Evolutionary conservation across 2,113 vertebrate genomes (phyloP).

Genomic region (Danio rerio): DNA sequence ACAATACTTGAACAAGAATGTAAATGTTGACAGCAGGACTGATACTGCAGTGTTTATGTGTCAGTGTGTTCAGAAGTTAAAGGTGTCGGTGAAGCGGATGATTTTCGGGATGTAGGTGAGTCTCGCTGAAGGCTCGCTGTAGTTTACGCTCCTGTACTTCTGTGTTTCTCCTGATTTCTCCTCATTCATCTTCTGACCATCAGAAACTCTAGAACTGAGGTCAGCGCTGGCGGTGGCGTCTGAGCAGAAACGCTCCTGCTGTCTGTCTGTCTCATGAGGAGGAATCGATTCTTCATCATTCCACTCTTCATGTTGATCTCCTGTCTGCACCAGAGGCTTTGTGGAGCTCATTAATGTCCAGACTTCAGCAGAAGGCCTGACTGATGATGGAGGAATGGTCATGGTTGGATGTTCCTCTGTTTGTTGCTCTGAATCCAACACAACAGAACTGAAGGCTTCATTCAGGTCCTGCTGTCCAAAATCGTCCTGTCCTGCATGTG

Average conservation of each 20-base stretch:
- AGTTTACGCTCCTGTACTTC: slow-evolving; percentile 89
- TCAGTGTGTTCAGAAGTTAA: slow-evolving; percentile 68
- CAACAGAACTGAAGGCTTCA: slow-evolving; percentile 33
- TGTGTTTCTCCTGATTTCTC: slow-evolving; percentile 47
- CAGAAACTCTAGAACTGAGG: not conserved
- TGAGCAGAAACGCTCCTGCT: not conserved
- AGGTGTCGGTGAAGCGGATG: slow-evolving; percentile 82
- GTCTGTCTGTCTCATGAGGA: not conserved
- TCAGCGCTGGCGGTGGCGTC: not conserved
- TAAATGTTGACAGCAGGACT: too few relatives aligned
- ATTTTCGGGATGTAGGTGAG: slow-evolving; percentile 80
- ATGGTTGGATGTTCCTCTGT: slow-evolving; percentile 37
- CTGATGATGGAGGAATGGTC: slow-evolving; percentile 46
- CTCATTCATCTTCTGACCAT: not conserved
- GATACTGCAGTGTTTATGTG: too few relatives aligned
- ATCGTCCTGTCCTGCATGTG: not conserved
- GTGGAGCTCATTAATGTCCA: slow-evolving; percentile 29
- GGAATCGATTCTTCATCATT: not conserved
- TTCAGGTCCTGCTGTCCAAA: not conserved
- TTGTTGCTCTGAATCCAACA: slow-evolving; percentile 37
- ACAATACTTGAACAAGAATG: too few relatives aligned
- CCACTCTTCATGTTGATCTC: not conserved
- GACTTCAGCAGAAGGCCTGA: slow-evolving; percentile 51
- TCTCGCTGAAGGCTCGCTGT: slow-evolving; percentile 79
- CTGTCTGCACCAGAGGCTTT: not conserved